phyloP scores from a whole-genome alignment of 2,888 invertebrate genomes.

The Rhabditoides inermis region DNA sequence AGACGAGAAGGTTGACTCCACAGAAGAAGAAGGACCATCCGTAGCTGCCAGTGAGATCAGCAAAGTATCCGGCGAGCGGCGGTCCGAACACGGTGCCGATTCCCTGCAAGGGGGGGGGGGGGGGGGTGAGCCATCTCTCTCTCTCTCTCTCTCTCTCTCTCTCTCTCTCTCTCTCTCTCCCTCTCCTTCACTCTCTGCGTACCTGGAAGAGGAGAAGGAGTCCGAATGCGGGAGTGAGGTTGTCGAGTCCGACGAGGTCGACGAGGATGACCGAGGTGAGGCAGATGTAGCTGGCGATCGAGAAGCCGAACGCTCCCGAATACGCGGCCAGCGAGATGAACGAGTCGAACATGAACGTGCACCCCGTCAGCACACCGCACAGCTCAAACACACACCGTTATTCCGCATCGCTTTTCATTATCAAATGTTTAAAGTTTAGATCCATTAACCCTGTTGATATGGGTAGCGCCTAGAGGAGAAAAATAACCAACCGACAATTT shows the following conservation, averaged over 20 bases:
- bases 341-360: conserved; percentile 69
- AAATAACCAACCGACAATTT: no score
- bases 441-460: no score
- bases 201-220: conserved; percentile 74
- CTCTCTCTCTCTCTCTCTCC: no score
- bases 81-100: conserved; percentile 77
- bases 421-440: neutral
- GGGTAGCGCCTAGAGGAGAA: no score
- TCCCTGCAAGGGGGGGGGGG: conserved; percentile 72
- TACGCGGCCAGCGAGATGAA: conserved; percentile 71
- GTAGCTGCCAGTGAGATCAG: conserved; percentile 70
- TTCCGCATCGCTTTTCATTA: neutral
- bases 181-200: neutral
- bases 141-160: no score
- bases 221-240: conserved; percentile 92
- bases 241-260: conserved; percentile 86
- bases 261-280: conserved; percentile 94
- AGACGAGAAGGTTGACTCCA: conserved; percentile 60
- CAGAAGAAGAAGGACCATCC: conserved; percentile 79
- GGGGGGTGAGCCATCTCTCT: no score
- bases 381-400: conserved; percentile 51
- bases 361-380: conserved; percentile 78
- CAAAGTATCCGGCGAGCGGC: conserved; percentile 73
- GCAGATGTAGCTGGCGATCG: conserved; percentile 69
- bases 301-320: conserved; percentile 61